Evolutionary conservation across 2,113 vertebrate species (phyloP).

Genomic region (Python bivittatus): DNA sequence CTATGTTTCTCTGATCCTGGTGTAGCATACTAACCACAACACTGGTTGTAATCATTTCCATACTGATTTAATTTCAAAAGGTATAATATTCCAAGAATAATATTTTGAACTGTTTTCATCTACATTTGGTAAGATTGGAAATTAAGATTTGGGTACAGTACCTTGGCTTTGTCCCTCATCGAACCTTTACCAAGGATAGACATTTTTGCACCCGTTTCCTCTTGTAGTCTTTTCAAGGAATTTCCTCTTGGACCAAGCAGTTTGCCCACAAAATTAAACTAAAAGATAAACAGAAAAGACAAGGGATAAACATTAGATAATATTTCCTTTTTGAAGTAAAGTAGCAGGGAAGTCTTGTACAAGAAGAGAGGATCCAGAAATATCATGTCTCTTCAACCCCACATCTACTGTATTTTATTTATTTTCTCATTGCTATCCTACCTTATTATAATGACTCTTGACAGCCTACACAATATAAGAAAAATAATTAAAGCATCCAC

Average conservation of each 20-base stretch:
- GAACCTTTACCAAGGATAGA: constrained; percentile 99
- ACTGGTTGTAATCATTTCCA: neutral
- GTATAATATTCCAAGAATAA: constrained; percentile 1
- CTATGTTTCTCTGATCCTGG: neutral
- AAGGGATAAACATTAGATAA: constrained; percentile 17
- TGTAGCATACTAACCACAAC: neutral
- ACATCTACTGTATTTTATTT: neutral
- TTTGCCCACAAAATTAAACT: constrained; percentile 99
- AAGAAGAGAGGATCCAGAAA: neutral
- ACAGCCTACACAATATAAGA: neutral
- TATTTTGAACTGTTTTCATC: neutral
- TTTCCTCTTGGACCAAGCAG: constrained; percentile 98
- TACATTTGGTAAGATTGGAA: neutral
- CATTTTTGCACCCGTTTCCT: constrained; percentile 99
- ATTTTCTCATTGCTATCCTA: neutral
- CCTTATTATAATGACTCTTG: neutral
- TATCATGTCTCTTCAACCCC: neutral
- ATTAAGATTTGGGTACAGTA: constrained; percentile 64
- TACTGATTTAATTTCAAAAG: neutral
- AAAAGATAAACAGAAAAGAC: constrained; percentile 61
- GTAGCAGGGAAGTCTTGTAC: neutral
- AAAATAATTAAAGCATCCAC: neutral
- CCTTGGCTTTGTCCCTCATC: constrained; percentile 99
- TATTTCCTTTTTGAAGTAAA: neutral
- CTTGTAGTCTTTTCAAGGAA: constrained; percentile 98